Conservation (phyloP, 2,113 vertebrate genomes). For the Lepus europaeus region DNA sequence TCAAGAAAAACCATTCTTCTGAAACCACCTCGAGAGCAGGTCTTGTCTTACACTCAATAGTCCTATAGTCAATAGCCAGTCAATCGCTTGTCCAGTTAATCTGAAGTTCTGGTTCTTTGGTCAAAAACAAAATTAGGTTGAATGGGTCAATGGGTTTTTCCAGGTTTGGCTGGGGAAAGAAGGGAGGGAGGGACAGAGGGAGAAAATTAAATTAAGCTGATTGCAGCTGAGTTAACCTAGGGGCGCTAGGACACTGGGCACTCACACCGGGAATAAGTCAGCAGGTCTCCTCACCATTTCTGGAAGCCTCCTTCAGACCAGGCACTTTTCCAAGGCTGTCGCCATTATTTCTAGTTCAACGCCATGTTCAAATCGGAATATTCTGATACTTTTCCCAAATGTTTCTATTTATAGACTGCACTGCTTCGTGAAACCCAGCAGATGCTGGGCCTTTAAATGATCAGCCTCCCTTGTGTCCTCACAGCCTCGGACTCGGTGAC, state of each 20-base stretch:
- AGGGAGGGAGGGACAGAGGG: rapidly evolving
- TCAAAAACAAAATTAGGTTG: background rate
- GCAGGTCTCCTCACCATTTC: background rate
- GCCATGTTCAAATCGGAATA: background rate
- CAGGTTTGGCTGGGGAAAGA: background rate
- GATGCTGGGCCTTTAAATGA: background rate
- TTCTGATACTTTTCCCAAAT: background rate
- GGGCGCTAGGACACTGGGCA: background rate
- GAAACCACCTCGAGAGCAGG: background rate
- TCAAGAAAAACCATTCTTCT: background rate
- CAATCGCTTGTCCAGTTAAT: background rate
- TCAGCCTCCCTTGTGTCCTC: rapidly evolving
- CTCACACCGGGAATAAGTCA: background rate
- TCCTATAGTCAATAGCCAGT: background rate
- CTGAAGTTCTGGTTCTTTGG: background rate
- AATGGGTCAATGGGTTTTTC: background rate
- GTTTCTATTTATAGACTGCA: background rate
- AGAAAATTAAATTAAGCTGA: background rate
- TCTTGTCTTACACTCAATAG: no score
- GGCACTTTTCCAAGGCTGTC: background rate
- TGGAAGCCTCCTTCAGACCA: background rate
- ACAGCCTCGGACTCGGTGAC: background rate
- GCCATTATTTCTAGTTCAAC: background rate
- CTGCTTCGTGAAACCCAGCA: background rate
- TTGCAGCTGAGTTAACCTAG: background rate